Base-by-base conservation (phyloP, 2,797 vertebrate genomes). In the Toxotes lorentzi region DNA sequence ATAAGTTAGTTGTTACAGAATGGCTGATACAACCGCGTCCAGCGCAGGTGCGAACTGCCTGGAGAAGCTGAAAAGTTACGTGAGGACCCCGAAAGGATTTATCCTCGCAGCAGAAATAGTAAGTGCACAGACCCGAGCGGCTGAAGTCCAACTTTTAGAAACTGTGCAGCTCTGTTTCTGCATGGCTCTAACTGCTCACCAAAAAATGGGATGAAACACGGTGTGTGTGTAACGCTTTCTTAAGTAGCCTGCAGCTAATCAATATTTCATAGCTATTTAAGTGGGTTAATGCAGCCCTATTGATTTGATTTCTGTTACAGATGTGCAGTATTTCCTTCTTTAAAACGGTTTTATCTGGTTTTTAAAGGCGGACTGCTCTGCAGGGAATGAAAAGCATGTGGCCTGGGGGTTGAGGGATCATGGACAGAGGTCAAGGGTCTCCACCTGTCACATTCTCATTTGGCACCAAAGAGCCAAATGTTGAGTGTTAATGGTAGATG, bases 51-150 rank as follows among this genome's bases (percentile, higher is more conserved):
- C 48, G 0, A 85, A 2, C 85, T 78, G 57, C 70, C 0, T 91
- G 89, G 94, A 93, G 38, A 94, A 73, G 76, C 57, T 95, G 59
- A 91, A 88, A 66, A 86, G 21, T 45, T 96, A 95, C 78, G 71
- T 91, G 78, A 88, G 51, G 68, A 96, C 95, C 54, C 91, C 62
- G 11, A 96, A 95, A 82, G 95, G 95, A 0, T 43, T 73, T 0
- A 92, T 95, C 65, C 87, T 96, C 41, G 21, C 86, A 0, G 86
- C 84, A 56, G 95, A 96, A 86, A 95, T 95, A 38, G 95, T 96
- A 81, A 95, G 95, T 95, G 30, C 14, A 54, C 34, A 2, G 16
- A 27, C 7, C 47, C 16, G 16, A 0, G 5, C 1, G 4, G 10
- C 1, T 12, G 13, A 30, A n/a, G 7, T 51, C 3, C 4, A 24